These are phyloP conservation scores for Nibea albiflora DNA, from an alignment of 2,113 vertebrate genomes.

Conservation along the genomic window DNA sequence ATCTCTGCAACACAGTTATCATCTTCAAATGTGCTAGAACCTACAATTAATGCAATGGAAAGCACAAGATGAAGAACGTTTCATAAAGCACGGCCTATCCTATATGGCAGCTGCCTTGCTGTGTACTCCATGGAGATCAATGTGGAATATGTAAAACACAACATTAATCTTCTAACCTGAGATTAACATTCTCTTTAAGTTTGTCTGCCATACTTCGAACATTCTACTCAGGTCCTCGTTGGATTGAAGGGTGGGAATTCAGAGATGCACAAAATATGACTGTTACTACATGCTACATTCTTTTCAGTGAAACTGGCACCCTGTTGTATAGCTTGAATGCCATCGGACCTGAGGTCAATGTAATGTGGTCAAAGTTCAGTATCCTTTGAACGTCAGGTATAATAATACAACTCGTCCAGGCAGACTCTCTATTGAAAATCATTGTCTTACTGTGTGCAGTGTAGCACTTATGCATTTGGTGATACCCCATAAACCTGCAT, in stretches of 20 bases:
- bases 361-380: too few relatives aligned
- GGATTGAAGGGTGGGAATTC: background rate
- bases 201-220: background rate
- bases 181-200: background rate
- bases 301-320: background rate
- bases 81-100: background rate
- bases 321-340: background rate
- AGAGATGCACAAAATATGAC: background rate
- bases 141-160: background rate
- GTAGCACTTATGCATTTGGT: background rate
- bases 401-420: background rate
- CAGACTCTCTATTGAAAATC: background rate
- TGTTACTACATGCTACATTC: background rate
- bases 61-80: background rate
- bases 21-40: slow-evolving; percentile 7
- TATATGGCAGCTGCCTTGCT: background rate
- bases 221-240: background rate
- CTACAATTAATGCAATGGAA: background rate
- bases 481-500: background rate
- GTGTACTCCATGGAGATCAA: background rate
- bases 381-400: background rate
- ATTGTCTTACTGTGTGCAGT: background rate
- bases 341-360: background rate
- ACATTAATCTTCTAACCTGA: background rate
- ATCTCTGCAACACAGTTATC: slow-evolving; percentile 28